phyloP scores from a whole-genome alignment of 2,797 vertebrate species.

The Scolopax rusticola region DNA sequence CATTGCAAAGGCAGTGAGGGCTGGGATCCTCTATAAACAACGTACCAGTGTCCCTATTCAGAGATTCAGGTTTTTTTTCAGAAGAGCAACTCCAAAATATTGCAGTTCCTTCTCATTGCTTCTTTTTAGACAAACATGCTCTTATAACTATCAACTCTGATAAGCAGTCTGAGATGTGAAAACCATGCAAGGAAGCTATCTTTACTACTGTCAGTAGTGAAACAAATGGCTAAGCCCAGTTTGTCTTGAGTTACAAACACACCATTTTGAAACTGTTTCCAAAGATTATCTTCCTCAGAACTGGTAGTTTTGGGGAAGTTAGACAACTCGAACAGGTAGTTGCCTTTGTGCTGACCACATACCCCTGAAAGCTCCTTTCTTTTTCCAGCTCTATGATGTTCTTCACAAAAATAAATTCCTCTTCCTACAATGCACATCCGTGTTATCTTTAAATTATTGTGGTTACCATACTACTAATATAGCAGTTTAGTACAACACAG shows the following conservation, averaged over 20 bases:
- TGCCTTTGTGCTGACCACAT: not conserved
- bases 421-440: not conserved
- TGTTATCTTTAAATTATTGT: fast-evolving
- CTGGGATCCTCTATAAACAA: not conserved
- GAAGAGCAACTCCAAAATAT: not conserved
- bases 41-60: not conserved
- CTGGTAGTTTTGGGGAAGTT: no score
- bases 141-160: not conserved
- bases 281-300: not conserved
- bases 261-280: not conserved
- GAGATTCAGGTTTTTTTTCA: not conserved
- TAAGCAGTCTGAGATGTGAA: not conserved
- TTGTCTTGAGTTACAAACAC: not conserved
- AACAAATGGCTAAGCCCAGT: not conserved
- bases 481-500: not conserved
- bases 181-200: not conserved
- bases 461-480: not conserved
- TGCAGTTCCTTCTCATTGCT: not conserved
- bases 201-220: not conserved
- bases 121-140: not conserved
- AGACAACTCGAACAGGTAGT: not conserved
- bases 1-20: not conserved
- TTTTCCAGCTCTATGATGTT: not conserved
- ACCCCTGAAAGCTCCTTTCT: not conserved
- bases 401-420: not conserved